Evolutionary conservation across 2,888 invertebrate species (phyloP), one percentile per base, ranked within the genome.

Genomic region (Cheilosia urbana): DNA sequence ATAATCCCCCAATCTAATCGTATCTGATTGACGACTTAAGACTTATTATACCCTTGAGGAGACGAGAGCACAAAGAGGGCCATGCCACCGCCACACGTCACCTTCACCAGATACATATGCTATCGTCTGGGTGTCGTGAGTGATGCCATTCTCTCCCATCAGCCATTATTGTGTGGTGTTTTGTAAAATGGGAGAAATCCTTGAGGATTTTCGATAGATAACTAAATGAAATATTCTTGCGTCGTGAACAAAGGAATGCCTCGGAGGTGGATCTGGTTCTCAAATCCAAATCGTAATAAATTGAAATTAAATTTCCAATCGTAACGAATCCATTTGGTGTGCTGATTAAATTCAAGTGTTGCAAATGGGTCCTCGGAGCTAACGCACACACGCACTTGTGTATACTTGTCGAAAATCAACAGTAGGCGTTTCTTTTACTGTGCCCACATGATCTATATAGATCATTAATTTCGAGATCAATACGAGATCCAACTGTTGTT

Each of bases 1-100:
- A 73, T 78, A 78, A 83, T 83, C 78, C 63, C 63, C 15, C 49
- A n/a, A 62, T 30, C 72, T 62, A 62, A n/a, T 68, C 15, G 51
- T 27, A 51, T 51, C 62, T 69, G 78, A 71, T 40, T 65, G 45
- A 45, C 24, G 62, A 58, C 60, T 51, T 60, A 27, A 75, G 75
- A 47, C 24, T 27, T 58, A 53, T 63, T 62, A 63, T 27, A 4
- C 55, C 30, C 45, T 63, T 45, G 49, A 27, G n/a, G 19, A 27
- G 21, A 19, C 19, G 21, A 37, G 37, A 4, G 37, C 17, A 57
- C 5, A 17, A 13, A 40, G 6, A 37, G 37, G 2, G 37, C 58
- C 13, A 7, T 6, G 37, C n/a, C n/a, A n/a, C n/a, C 24, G n/a
- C 34, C 47, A n/a, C 27, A 17, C 21, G 21, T 24, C 24, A 24